Evolutionary conservation across 2,113 vertebrate genomes (phyloP).

Genomic region (Entomyzon cyanotis): DNA sequence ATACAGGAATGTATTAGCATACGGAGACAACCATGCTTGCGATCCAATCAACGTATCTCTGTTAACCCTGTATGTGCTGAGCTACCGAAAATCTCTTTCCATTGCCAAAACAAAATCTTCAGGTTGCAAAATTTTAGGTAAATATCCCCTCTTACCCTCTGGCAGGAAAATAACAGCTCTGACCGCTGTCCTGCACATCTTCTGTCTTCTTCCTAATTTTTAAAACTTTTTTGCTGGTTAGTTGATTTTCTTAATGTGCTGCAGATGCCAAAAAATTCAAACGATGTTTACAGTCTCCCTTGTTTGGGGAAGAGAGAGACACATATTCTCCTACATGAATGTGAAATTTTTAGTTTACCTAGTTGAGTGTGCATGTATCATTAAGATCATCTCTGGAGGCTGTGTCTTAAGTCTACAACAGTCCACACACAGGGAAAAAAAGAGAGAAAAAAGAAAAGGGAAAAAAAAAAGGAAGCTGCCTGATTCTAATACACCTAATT

Average conservation of each 20-base stretch:
- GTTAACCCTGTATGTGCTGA: neutral
- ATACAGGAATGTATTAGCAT: neutral
- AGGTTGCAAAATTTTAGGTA: neutral
- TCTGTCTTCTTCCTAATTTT: neutral
- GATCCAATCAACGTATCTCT: neutral
- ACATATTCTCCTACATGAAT: neutral
- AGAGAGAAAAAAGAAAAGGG: neutral
- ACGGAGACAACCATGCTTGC: neutral
- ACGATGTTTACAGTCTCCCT: neutral
- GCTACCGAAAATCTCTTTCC: neutral
- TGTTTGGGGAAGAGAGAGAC: neutral
- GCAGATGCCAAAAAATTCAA: neutral
- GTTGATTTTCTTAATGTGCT: neutral
- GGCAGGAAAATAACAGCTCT: neutral
- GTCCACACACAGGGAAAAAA: neutral
- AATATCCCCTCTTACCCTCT: neutral
- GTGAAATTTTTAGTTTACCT: slow-evolving; percentile 15
- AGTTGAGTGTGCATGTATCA: neutral
- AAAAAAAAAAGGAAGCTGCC: slow-evolving; percentile 74
- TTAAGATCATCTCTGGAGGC: slow-evolving; percentile 55
- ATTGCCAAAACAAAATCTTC: neutral
- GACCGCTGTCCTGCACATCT: neutral
- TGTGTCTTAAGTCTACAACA: slow-evolving; percentile 51
- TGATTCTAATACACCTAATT: slow-evolving; percentile 99
- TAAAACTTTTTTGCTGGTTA: neutral